Base-by-base conservation (phyloP, 2,113 vertebrate genomes). In the Eonycteris spelaea region DNA sequence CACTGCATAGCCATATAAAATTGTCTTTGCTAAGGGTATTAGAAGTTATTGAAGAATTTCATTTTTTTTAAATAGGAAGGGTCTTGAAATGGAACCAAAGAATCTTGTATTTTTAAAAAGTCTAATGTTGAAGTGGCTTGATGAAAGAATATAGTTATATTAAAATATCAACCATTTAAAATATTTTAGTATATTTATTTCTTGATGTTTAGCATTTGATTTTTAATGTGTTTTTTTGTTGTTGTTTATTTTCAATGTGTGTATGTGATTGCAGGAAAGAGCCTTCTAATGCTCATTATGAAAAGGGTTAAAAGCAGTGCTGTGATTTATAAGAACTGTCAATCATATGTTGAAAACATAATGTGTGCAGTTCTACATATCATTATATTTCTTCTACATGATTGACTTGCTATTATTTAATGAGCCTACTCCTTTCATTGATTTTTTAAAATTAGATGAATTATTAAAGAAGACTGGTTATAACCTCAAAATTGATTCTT, bases 371-470 rank as follows among this genome's bases (percentile, higher is more conserved):
- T 38, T 61, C 38, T 86, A 16, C 3, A 61, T 61, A 33, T 33
- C 78, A 48, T 6, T 7, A 0, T 35, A 43, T 84, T 92, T 73
- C 73, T 90, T 40, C 63, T 35, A 59, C 16, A 4, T 68, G 80
- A 97, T 2, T 94, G 79, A 87, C n/a, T 85, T 89, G 74, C 77
- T 86, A 24, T 82, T 86, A 78, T 85, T 91, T 95, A 95, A 94
- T 33, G 85, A 90, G 48, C 2, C 40, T 88, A 28, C 65, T 70
- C n/a, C 88, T 89, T 61, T 77, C 65, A 78, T 13, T 86, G 71
- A 35, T 35, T 94, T 95, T 95, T 83, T 12, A n/a, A 43, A 48
- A 95, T 83, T 94, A 68, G 48, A 93, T 59, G 88, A 48, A 80
- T 38, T 93, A 78, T 83, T 55, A 57, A 95, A 73, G 28, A 94